Evolutionary conservation across 2,113 vertebrate genomes (phyloP), one percentile per base, ranked within the genome.

Genomic region (Macaca mulatta): DNA sequence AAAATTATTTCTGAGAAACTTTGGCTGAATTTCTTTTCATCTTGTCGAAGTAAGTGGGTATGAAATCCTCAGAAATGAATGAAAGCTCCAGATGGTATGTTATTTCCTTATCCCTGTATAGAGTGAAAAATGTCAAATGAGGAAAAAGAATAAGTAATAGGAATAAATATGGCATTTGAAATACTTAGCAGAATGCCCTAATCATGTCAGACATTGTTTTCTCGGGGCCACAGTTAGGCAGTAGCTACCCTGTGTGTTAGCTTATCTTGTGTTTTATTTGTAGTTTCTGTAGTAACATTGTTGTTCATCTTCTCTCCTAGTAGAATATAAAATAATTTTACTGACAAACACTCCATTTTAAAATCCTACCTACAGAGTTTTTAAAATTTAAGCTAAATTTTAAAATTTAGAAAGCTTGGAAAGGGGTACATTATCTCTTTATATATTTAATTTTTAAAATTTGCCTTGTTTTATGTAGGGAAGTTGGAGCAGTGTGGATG

Each of bases 1-100:
- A 94, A 93, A 88, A 38, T 22, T 78, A 86, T 67, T 96, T 96
- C 55, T 81, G 70, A 94, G 82, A 88, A 83, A 90, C 75, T 92
- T 67, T 2, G 6, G 55, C 75, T 90, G 69, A 64, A 69, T 95
- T 6, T 92, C 57, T 95, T 95, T 64, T 64, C 13, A 64, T 64
- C 9, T 72, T 93, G 8, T 94, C 94, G 32, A 95, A 80, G 79
- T 79, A 92, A 90, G 35, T 84, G 79, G 40, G 5, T 90, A 64
- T 90, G 32, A 87, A 95, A 77, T 77, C 32, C 48, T 92, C 70
- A 84, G 43, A 81, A 80, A 89, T 84, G 70, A 92, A 75, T 87
- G 93, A 90, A 87, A 84, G 80, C 70, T 90, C 52, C 75, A 92
- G 55, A 35, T 90, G 80, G 72, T 52, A 40, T 89, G 67, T 74